Percentiles rank a stretch among this genome's conserved stretches.
Evolutionary conservation across 1,140 invertebrate genomes (phyloP).

Genomic region (Helicoverpa zea): DNA sequence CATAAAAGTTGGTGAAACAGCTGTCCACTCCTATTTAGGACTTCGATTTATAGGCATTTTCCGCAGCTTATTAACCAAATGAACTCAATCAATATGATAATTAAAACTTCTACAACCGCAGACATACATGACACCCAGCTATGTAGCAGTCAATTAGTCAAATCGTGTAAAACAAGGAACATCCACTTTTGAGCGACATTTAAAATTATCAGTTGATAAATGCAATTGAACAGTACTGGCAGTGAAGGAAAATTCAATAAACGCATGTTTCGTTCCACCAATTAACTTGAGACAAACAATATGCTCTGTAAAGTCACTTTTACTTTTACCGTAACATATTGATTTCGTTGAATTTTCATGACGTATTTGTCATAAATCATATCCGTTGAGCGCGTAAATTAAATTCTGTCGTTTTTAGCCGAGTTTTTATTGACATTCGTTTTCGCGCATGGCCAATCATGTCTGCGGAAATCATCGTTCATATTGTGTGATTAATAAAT

Average conservation of each 20-base stretch:
- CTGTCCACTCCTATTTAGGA: neutral
- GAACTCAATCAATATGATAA: neutral
- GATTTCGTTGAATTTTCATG: conserved; percentile 9
- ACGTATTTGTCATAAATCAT: conserved; percentile 13
- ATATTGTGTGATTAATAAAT: neutral
- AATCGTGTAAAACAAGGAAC: neutral
- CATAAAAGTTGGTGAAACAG: neutral
- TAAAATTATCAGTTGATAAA: conserved; percentile 2
- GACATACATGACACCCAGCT: conserved; percentile 12
- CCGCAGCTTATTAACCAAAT: neutral
- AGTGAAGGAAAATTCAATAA: neutral
- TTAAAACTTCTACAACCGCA: neutral
- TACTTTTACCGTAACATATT: conserved; percentile 10
- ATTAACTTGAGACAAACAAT: conserved; percentile 2
- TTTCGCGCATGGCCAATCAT: conserved; percentile 23
- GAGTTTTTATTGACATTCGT: conserved; percentile 25
- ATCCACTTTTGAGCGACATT: neutral
- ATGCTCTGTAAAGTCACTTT: neutral
- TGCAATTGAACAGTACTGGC: neutral
- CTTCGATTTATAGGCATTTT: neutral
- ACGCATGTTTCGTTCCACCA: neutral
- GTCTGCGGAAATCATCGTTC: conserved; percentile 26
- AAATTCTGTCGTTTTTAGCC: neutral
- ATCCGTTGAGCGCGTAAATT: conserved; percentile 10
- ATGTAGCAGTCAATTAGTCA: conserved; percentile 1